Percentiles rank a stretch among this genome's conserved stretches.
Conservation (phyloP, 2,888 invertebrate species). For the Brachylomia viminalis region DNA sequence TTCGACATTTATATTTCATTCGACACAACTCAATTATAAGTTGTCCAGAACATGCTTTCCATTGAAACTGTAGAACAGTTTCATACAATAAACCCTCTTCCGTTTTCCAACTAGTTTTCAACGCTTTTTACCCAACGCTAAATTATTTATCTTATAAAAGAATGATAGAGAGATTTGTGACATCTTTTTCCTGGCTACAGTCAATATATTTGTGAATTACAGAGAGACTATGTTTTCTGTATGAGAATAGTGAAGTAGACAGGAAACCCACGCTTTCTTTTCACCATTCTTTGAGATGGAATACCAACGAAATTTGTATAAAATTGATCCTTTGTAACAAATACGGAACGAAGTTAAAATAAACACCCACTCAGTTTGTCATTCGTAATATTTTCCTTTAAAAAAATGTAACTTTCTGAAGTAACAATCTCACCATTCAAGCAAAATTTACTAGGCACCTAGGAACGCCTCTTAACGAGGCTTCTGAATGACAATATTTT, state of each 20-base stretch:
- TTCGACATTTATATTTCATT: conserved; percentile 24
- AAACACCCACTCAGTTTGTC: background rate
- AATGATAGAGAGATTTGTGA: background rate
- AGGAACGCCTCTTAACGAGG: background rate
- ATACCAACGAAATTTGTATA: conserved; percentile 16
- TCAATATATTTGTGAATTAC: background rate
- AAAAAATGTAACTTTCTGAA: background rate
- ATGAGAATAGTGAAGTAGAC: background rate
- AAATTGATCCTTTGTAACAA: background rate
- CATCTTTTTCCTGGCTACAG: background rate
- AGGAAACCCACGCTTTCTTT: background rate
- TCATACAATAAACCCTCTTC: conserved; percentile 36
- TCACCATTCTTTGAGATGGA: background rate
- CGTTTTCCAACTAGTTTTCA: conserved; percentile 12
- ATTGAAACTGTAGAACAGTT: conserved; percentile 29
- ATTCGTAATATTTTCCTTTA: background rate
- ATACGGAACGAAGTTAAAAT: background rate
- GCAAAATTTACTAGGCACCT: background rate
- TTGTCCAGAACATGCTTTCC: conserved; percentile 24
- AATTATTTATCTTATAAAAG: conserved; percentile 1
- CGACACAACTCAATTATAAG: conserved; percentile 40
- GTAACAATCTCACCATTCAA: background rate
- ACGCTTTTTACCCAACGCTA: conserved; percentile 1
- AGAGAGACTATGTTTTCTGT: background rate
- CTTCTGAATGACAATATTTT: background rate